Evolutionary conservation across 2,797 vertebrate species (phyloP).

Genomic region (Enteromius viviparus): DNA sequence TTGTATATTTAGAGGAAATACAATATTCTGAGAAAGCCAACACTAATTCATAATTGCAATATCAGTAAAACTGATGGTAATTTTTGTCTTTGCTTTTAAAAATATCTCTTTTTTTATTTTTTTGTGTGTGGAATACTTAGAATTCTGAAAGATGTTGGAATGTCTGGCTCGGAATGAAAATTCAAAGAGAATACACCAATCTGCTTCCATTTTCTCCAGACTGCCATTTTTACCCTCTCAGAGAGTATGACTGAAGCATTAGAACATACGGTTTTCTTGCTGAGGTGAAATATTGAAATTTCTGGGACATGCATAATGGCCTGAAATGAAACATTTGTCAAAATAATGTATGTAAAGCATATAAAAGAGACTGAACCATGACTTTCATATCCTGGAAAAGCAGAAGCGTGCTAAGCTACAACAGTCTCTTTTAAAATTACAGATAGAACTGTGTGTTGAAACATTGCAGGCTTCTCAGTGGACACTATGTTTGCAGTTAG

Average conservation of each 20-base stretch:
- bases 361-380: background rate
- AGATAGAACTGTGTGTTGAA: constrained; percentile 8
- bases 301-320: background rate
- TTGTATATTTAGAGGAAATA: background rate
- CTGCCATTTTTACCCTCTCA: constrained; percentile 20
- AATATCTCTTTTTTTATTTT: background rate
- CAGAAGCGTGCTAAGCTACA: background rate
- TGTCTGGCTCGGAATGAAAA: background rate
- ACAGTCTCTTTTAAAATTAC: background rate
- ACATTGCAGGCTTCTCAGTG: background rate
- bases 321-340: background rate
- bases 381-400: background rate
- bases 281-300: constrained; percentile 4
- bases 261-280: constrained; percentile 5
- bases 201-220: background rate
- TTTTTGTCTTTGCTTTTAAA: background rate
- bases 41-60: constrained; percentile 9
- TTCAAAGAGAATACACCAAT: constrained; percentile 23
- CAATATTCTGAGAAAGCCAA: constrained; percentile 7
- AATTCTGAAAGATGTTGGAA: constrained; percentile 25
- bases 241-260: background rate
- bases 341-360: background rate
- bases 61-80: background rate
- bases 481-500: background rate
- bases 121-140: background rate